Base-by-base conservation (phyloP, 1,140 invertebrate genomes). In the Eulimnadia texana region DNA sequence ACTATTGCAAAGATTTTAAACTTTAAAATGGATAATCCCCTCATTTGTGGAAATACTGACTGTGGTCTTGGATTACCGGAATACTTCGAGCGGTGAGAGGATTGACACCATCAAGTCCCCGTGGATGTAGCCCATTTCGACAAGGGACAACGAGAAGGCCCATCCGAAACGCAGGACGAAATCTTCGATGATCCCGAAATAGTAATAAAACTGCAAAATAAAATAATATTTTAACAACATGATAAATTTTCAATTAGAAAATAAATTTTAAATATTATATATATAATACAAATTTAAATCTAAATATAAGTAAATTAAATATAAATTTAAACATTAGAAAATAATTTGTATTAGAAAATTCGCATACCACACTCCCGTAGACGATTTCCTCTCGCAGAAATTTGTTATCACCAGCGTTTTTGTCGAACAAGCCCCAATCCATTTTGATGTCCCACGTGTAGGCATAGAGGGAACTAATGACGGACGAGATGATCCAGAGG, bases 401-500 rank as follows among this genome's bases (percentile, higher is more conserved):
- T 65, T 74, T 81, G 73, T 93, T 92, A 73, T 95, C 88, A 24
- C 85, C 83, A 13, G 88, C 84, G 60, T 84, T 84, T 62, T 81
- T 84, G 70, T 94, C 92, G 64, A 97, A 85, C n/a, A 98, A 75
- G 11, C 95, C 94, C 94, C 94, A 98, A 80, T 98, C 94, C 90
- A 98, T 93, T 74, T 91, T 93, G 3, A 98, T 84, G 72, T 98
- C 94, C 94, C 94, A 98, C 0, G 84, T 84, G 67, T 90, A 90
- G 0, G 88, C 85, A 71, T 93, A 95, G 52, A 82, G 79, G 0
- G 90, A 89, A 57, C 83, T 89, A 0, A 90, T 71, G 9, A 93
- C 71, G 25, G 84, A 83, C 6, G 84, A 78, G 1, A 80, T 74
- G 29, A 92, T 80, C 86, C 86, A 90, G 53, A 86, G 69, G 75